Evolutionary conservation across 2,888 invertebrate genomes (phyloP), one percentile per base, ranked within the genome.

Genomic region (Heteropelma amictum): DNA sequence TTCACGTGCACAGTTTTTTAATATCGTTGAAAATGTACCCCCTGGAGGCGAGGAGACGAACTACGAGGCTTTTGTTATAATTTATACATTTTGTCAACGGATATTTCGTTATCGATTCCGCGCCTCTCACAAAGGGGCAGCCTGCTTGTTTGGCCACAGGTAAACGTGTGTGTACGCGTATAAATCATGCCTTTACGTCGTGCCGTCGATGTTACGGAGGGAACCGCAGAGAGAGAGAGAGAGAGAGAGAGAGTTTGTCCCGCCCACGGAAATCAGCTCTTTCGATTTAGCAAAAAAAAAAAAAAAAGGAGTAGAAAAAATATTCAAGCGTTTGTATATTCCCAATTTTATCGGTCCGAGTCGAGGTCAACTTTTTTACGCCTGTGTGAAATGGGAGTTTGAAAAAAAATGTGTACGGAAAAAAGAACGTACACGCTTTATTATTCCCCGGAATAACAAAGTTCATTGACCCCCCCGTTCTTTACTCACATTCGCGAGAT

Each of bases 41-140:
- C n/a, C n/a, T n/a, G n/a, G n/a, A n/a, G n/a, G n/a, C n/a, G n/a
- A n/a, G n/a, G n/a, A n/a, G n/a, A n/a, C n/a, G n/a, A n/a, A n/a
- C n/a, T n/a, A n/a, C n/a, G n/a, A n/a, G n/a, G n/a, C n/a, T n/a
- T n/a, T n/a, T n/a, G n/a, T n/a, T n/a, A n/a, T n/a, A n/a, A n/a
- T n/a, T n/a, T n/a, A n/a, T n/a, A n/a, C n/a, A n/a, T n/a, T n/a
- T n/a, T n/a, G n/a, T n/a, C n/a, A n/a, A n/a, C n/a, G n/a, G n/a
- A n/a, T n/a, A 64, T 58, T 64, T 64, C 63, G 40, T 58, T 63
- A 73, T 73, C 73, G 73, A 69, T 63, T 69, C 73, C 38, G 58
- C 63, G 68, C n/a, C n/a, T 26, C 58, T 64, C 26, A 51, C 56
- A 17, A 73, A 72, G 60, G 67, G 45, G 56, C 56, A 40, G 42